These are phyloP conservation scores for Labeo calbasu DNA, from an alignment of 2,797 vertebrate species.

Conservation along the genomic window DNA sequence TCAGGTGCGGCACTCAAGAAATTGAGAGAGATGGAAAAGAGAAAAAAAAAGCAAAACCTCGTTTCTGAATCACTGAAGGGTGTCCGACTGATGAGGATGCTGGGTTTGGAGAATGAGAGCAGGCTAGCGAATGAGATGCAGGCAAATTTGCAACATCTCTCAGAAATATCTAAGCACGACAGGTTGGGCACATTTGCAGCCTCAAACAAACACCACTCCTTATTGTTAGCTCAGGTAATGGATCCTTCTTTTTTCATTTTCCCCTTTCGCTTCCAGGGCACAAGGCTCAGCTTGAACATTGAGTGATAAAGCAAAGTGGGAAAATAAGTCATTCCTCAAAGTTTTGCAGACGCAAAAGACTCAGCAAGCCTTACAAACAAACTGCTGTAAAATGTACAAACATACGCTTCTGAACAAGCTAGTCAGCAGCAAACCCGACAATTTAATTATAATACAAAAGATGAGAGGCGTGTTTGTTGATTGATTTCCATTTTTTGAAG, in stretches of 20 bases:
- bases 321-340: constrained; percentile 25
- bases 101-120: constrained; percentile 30
- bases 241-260: constrained; percentile 30
- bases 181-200: constrained; percentile 27
- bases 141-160: constrained; percentile 39
- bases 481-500: constrained; percentile 34
- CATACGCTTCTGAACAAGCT: background rate
- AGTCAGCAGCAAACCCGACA: background rate
- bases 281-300: constrained; percentile 29
- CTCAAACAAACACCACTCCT: constrained; percentile 41
- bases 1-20: constrained; percentile 49
- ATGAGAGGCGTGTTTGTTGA: background rate
- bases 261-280: background rate
- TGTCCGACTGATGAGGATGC: constrained; percentile 25
- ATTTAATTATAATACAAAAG: constrained; percentile 20
- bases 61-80: constrained; percentile 29
- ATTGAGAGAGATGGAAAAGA: constrained; percentile 42
- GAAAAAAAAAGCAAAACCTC: background rate
- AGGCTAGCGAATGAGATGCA: constrained; percentile 17
- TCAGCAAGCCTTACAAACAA: background rate
- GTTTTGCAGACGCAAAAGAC: background rate
- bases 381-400: background rate
- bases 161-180: constrained; percentile 1
- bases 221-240: constrained; percentile 53
- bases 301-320: constrained; percentile 32